Evolutionary conservation across 2,888 invertebrate genomes (phyloP).

Genomic region (Smittia sp.): DNA sequence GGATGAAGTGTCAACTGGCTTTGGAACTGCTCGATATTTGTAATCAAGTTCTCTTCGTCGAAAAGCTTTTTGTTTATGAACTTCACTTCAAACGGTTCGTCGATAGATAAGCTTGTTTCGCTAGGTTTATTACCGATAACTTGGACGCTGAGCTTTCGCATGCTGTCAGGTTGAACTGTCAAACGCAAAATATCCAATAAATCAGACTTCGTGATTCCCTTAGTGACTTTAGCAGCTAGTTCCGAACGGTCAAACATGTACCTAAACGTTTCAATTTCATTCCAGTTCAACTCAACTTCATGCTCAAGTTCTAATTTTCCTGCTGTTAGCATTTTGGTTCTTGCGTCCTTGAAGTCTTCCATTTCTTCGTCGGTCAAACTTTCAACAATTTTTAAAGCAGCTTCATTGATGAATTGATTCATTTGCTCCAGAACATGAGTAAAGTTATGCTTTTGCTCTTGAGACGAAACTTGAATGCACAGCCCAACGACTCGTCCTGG

Average conservation of each 20-base stretch:
- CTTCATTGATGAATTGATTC: background rate
- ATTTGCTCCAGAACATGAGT: background rate
- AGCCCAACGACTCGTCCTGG: background rate
- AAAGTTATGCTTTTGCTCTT: slow-evolving; percentile 25
- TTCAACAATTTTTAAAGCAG: background rate
- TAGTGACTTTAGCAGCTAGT: slow-evolving; percentile 60
- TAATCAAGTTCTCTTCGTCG: background rate
- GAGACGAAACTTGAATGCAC: background rate
- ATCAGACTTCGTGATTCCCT: slow-evolving; percentile 55
- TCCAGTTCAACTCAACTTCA: slow-evolving; percentile 58
- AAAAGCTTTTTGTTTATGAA: background rate
- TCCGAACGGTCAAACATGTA: slow-evolving; percentile 61
- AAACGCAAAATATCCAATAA: slow-evolving; percentile 57
- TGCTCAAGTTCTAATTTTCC: background rate
- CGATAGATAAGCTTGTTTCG: background rate
- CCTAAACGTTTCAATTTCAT: slow-evolving; percentile 57
- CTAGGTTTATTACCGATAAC: slow-evolving; percentile 48
- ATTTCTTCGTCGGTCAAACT: slow-evolving; percentile 13
- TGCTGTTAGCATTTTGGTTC: background rate
- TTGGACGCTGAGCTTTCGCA: slow-evolving; percentile 59
- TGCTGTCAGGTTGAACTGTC: slow-evolving; percentile 56
- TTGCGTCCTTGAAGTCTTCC: background rate
- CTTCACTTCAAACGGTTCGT: background rate
- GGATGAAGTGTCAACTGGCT: background rate
- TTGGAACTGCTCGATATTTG: background rate